Evolutionary conservation across 53 echinoderm and acorn worm genomes (phyloP).

Genomic region (Holothuria scabra): DNA sequence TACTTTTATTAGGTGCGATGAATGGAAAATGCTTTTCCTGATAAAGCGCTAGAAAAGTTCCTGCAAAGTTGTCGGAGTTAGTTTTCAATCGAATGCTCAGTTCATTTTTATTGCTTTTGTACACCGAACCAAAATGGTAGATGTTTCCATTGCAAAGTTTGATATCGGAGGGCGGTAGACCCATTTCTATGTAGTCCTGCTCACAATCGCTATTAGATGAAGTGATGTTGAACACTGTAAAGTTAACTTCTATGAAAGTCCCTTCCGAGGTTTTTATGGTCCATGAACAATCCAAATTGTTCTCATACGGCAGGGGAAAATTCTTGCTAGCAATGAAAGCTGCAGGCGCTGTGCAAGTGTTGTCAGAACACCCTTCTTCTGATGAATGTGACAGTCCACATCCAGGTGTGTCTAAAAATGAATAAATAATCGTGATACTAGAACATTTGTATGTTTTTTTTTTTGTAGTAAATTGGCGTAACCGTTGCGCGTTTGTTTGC

Average conservation of each 20-base stretch:
- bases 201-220: not conserved
- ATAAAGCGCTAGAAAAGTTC: not conserved
- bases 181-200: constrained; percentile 14
- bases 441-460: too few relatives aligned
- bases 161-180: too few relatives aligned
- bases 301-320: constrained; percentile 3
- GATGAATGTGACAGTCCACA: constrained; percentile 5
- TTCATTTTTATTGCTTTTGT: constrained; percentile 9
- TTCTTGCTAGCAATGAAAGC: constrained; percentile 25
- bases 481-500: too few relatives aligned
- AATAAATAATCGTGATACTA: too few relatives aligned
- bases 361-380: not conserved
- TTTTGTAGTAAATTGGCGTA: too few relatives aligned
- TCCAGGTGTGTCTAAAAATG: not conserved
- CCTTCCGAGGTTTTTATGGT: not conserved
- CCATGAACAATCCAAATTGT: constrained; percentile 13
- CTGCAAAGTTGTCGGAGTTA: not conserved
- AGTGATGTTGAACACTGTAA: constrained; percentile 15
- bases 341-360: constrained; percentile 1
- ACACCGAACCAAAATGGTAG: not conserved
- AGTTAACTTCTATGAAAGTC: constrained; percentile 7
- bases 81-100: not conserved
- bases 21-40: constrained; percentile 10
- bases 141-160: constrained; percentile 26
- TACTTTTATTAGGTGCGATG: too few relatives aligned